phyloP scores from a whole-genome alignment of 2,113 vertebrate species.

The Scartelaos histophorus region DNA sequence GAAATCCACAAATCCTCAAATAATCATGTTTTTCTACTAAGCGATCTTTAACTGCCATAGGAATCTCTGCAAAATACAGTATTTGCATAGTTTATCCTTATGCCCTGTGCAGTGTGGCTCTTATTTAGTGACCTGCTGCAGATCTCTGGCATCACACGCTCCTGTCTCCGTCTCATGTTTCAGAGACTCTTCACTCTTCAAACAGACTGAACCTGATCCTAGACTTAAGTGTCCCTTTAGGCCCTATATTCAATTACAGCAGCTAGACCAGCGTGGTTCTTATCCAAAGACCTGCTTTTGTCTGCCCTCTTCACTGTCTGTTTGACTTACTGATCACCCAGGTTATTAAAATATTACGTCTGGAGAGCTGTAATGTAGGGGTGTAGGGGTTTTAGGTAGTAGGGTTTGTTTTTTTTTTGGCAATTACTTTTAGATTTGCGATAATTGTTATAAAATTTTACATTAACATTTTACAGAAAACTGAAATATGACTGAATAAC shows the following conservation, averaged over 20 bases:
- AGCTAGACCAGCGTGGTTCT: neutral
- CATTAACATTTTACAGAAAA: no score
- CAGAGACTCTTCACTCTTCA: neutral
- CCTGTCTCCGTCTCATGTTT: neutral
- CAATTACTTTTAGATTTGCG: no score
- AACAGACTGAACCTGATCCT: neutral
- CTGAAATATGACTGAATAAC: no score
- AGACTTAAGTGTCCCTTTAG: neutral
- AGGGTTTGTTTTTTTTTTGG: no score
- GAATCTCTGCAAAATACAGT: neutral
- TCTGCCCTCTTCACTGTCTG: neutral
- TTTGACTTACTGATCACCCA: neutral
- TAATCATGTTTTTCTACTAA: no score
- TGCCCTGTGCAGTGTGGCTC: neutral
- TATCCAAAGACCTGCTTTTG: neutral
- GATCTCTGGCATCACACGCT: neutral
- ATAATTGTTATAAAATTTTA: no score
- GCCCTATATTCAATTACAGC: conserved; percentile 4
- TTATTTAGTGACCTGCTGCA: neutral
- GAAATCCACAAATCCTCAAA: no score
- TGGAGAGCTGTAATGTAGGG: neutral
- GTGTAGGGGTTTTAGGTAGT: no score
- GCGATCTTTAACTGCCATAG: no score
- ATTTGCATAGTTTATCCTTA: neutral
- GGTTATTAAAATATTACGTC: neutral